Evolutionary conservation across 2,888 invertebrate species (phyloP), one percentile per base, ranked within the genome.

Genomic region (Candidula unifasciata): DNA sequence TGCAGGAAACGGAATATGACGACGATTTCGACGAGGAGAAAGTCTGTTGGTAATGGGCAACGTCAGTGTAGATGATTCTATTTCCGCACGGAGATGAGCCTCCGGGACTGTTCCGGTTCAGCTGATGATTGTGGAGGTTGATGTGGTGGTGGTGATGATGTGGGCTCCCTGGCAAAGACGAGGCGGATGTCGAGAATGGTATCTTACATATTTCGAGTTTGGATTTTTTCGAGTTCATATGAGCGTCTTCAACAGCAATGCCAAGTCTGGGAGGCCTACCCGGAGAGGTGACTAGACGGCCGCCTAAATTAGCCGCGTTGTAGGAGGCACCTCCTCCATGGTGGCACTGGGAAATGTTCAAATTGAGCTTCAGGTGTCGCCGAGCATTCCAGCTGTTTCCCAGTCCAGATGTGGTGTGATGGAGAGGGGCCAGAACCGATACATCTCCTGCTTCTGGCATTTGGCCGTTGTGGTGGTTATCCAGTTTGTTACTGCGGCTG

Each of bases 361-460:
- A 83, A 78, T 86, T 86, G 44, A 90, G 87, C 79, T 90, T 89
- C 76, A 90, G 80, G 54, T 87, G 87, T 16, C 89, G 80, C 0
- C 89, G 87, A 54, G 89, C 80, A 57, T 87, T 82, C 74, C 89
- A 79, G 16, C 88, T 78, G 52, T 77, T 78, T 33, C 88, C 68
- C 27, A 84, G 80, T 18, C 68, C 84, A 44, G 74, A 52, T 27
- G 57, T n/a, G 66, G 54, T 77, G 73, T 86, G 87, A 77, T 86
- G 82, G 81, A 88, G 73, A 18, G 88, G 91, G 79, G 87, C 88
- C 37, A 91, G 85, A 33, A 92, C 87, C 78, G 91, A 90, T 30
- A 92, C 86, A 76, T 91, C 91, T 69, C 91, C 90, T 13, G 90
- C 89, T 83, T 91, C 92, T 83, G 92, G 92, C 92, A 92, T 92